Conservation (phyloP, 1,140 invertebrate species). For the Magallana ariakensis region DNA sequence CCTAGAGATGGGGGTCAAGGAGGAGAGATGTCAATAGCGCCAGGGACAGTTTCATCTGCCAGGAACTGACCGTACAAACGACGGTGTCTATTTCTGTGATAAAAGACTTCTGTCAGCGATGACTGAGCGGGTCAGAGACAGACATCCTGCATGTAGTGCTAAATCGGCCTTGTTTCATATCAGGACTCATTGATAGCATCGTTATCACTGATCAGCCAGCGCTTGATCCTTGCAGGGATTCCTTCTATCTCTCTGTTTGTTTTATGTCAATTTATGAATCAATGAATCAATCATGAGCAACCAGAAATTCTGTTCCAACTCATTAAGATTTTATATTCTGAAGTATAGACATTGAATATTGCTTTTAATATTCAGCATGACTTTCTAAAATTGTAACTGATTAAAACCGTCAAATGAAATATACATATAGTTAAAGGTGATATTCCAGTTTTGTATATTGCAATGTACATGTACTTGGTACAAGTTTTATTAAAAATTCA, state of each 20-base stretch:
- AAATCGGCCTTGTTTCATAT: background rate
- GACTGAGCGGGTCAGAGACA: background rate
- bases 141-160: slow-evolving; percentile 19
- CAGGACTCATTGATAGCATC: background rate
- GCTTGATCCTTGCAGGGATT: background rate
- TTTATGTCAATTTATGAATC: too few species aligned
- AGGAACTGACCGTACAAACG: slow-evolving; percentile 63
- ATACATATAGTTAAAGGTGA: background rate
- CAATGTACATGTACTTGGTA: background rate
- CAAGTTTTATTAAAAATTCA: slow-evolving; percentile 27
- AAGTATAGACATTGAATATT: too few species aligned
- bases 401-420: too few species aligned
- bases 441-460: background rate
- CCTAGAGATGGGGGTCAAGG: slow-evolving; percentile 77
- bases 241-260: too few species aligned
- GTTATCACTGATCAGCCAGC: background rate
- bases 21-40: slow-evolving; percentile 78
- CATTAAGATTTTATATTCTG: too few species aligned
- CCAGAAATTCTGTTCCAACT: too few species aligned
- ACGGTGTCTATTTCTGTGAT: slow-evolving; percentile 22
- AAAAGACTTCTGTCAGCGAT: background rate
- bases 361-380: too few species aligned
- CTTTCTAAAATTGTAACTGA: too few species aligned
- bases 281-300: too few species aligned
- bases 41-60: slow-evolving; percentile 75